Percentiles rank a stretch among this genome's conserved stretches.
Evolutionary conservation across 2,797 vertebrate genomes (phyloP).

Genomic region (Schizothorax lantsangensis): DNA sequence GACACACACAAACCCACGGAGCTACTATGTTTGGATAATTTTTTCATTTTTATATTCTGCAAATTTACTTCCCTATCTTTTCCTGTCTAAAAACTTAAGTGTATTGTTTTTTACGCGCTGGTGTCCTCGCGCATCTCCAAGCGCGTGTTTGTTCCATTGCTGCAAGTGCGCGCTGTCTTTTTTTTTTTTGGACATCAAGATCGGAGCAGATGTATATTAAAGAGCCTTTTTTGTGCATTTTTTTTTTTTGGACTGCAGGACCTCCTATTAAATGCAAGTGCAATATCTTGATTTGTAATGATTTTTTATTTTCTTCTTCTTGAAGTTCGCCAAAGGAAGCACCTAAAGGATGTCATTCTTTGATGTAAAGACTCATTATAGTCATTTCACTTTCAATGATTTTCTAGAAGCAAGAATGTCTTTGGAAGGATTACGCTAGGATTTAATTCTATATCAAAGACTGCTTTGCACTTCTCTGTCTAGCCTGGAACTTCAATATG

Average conservation of each 20-base stretch:
- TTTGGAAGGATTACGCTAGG: conserved; percentile 43
- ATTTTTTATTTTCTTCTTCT: neutral
- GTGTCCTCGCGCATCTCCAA: neutral
- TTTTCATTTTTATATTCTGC: neutral
- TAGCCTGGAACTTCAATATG: neutral
- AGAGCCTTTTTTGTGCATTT: neutral
- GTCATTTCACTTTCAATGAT: neutral
- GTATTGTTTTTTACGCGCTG: neutral
- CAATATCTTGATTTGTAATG: neutral
- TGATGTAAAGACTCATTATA: neutral
- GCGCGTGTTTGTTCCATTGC: neutral
- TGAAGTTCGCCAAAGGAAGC: neutral
- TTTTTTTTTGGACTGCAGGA: neutral
- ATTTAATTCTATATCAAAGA: neutral
- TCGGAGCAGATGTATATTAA: neutral
- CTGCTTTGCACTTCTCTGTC: neutral
- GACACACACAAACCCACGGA: neutral
- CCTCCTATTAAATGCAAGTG: neutral
- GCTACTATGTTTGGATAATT: neutral
- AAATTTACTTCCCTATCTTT: neutral
- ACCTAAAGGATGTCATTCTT: neutral
- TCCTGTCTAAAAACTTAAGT: neutral
- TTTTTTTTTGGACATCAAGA: neutral
- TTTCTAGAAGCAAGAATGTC: conserved; percentile 6
- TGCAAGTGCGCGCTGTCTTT: neutral